Percentiles rank a stretch among this genome's conserved stretches.
Evolutionary conservation across 2,888 invertebrate genomes (phyloP).

Genomic region (Zygogramma bicolorata): DNA sequence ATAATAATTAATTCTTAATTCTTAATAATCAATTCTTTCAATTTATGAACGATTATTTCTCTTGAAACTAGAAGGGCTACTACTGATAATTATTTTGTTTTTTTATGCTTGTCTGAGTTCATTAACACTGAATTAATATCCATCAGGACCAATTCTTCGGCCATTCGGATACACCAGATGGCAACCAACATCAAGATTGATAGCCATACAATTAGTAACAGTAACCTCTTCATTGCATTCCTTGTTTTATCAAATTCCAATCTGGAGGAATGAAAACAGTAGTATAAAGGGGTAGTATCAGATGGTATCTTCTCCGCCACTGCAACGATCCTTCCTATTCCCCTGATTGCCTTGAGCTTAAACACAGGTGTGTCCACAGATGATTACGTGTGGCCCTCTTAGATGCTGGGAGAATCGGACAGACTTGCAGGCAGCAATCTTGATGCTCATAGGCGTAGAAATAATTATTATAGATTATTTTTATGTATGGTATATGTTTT

Average conservation of each 20-base stretch:
- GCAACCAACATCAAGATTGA: background rate
- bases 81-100: no score
- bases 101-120: no score
- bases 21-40: no score
- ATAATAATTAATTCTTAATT: no score
- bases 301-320: slow-evolving; percentile 49
- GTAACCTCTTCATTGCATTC: slow-evolving; percentile 39
- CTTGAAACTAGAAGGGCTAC: no score
- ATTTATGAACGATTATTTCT: no score
- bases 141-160: background rate
- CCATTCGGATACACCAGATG: background rate
- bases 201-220: slow-evolving; percentile 42
- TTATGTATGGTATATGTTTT: no score
- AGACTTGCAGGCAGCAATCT: slow-evolving; percentile 37
- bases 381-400: slow-evolving; percentile 49
- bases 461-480: no score
- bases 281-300: slow-evolving; percentile 23
- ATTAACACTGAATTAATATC: no score
- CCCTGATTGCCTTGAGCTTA: slow-evolving; percentile 50
- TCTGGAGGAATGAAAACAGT: slow-evolving; percentile 17
- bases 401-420: slow-evolving; percentile 31
- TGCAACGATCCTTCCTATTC: slow-evolving; percentile 44
- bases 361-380: slow-evolving; percentile 48
- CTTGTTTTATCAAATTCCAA: slow-evolving; percentile 34
- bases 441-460: slow-evolving; percentile 30